A percentile compares a stretch with the other conserved stretches of the same genome.
These are phyloP conservation scores for Gallinago jamesoni DNA, from an alignment of 2,113 vertebrate species.

Conservation along the genomic window DNA sequence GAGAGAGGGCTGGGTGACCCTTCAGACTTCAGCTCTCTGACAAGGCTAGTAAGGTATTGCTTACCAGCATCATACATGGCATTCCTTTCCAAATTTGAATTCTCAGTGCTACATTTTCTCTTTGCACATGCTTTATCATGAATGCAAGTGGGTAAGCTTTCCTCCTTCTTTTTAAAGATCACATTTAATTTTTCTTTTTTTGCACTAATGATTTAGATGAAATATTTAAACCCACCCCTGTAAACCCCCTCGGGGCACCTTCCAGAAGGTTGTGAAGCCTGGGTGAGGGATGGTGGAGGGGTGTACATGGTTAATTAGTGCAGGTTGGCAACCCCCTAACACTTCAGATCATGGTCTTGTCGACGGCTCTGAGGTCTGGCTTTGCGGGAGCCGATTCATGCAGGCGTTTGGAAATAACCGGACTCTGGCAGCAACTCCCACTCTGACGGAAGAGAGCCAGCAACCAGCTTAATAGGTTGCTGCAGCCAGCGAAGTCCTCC, in stretches of 20 bases:
- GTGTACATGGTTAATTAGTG: background rate
- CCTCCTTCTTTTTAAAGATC: constrained; percentile 1
- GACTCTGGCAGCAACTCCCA: constrained; percentile 1
- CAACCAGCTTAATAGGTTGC: constrained; percentile 26
- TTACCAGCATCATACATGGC: background rate
- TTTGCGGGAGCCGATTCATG: background rate
- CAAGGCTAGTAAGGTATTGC: background rate
- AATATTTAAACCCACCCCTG: constrained; percentile 40
- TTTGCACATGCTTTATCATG: background rate
- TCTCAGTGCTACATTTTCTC: background rate
- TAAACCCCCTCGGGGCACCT: constrained; percentile 30
- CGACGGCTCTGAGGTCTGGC: background rate
- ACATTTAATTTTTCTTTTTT: constrained; percentile 20
- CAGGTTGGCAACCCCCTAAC: background rate
- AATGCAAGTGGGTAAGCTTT: background rate
- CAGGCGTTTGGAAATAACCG: background rate
- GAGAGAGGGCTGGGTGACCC: background rate
- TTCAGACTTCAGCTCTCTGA: background rate
- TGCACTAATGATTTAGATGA: constrained; percentile 39
- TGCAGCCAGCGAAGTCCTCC: background rate
- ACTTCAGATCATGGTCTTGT: background rate
- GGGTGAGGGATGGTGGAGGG: background rate
- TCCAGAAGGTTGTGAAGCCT: constrained; percentile 35
- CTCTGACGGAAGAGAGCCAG: constrained; percentile 11
- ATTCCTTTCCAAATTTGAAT: background rate